Conservation (phyloP, 1,140 invertebrate species). For the Pseudomyrmex flavicornis region DNA sequence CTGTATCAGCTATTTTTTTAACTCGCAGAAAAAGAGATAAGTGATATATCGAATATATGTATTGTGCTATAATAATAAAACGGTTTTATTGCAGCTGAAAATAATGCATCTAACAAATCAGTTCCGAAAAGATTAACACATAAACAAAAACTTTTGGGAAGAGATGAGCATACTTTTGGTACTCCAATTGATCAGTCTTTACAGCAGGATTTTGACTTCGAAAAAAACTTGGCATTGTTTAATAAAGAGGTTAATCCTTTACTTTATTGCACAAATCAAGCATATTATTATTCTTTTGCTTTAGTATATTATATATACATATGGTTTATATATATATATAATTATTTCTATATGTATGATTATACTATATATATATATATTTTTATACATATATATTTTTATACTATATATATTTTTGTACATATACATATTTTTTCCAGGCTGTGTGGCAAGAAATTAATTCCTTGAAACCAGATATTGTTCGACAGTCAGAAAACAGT, state of each 20-base stretch:
- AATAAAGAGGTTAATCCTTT: conserved; percentile 90
- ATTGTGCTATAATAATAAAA: conserved; percentile 7
- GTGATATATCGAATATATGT: too few species aligned
- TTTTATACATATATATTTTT: not conserved
- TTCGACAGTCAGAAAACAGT: conserved; percentile 84
- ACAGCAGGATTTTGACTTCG: conserved; percentile 95
- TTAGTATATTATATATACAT: conserved; percentile 10
- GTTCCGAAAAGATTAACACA: conserved; percentile 75
- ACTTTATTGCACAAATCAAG: too few species aligned
- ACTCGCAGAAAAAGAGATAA: too few species aligned
- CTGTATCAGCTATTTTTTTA: too few species aligned
- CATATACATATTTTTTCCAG: conserved; percentile 65
- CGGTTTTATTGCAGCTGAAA: conserved; percentile 64
- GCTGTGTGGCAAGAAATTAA: conserved; percentile 89
- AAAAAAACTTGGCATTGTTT: conserved; percentile 96
- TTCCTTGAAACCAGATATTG: conserved; percentile 89
- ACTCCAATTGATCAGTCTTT: conserved; percentile 86
- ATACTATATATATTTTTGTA: not conserved
- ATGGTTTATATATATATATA: not conserved
- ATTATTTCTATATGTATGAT: not conserved
- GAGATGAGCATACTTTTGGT: conserved; percentile 88
- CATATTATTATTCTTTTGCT: conserved; percentile 69
- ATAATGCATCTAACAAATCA: conserved; percentile 60
- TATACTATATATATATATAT: not conserved
- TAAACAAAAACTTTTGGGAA: conserved; percentile 81